Evolutionary conservation across 2,113 vertebrate genomes (phyloP).

Genomic region (Cacatua alba): DNA sequence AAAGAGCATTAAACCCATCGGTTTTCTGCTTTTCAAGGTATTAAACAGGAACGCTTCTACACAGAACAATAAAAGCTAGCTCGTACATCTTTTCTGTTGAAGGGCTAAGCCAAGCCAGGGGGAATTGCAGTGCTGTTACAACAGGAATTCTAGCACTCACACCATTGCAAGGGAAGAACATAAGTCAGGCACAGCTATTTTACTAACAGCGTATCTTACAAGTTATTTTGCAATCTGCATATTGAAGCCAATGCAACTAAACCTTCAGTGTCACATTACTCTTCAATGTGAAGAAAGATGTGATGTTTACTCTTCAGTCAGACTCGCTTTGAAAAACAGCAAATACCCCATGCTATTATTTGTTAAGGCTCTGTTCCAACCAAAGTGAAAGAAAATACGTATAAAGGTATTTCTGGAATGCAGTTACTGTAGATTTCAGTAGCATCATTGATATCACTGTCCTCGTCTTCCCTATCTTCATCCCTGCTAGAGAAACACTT

Average conservation of each 20-base stretch:
- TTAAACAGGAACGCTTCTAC: neutral
- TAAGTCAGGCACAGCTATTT: neutral
- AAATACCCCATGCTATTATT: neutral
- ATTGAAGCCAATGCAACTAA: neutral
- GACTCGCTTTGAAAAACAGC: neutral
- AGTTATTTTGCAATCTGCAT: neutral
- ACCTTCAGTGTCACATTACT: neutral
- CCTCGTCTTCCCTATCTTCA: neutral
- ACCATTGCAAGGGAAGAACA: fast-evolving
- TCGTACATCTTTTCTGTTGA: neutral
- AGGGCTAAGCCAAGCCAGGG: neutral
- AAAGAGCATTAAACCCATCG: neutral
- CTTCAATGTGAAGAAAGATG: neutral
- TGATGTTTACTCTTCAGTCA: neutral
- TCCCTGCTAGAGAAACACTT: neutral
- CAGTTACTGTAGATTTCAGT: neutral
- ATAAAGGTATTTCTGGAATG: neutral
- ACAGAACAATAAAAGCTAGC: neutral
- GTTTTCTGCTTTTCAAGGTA: neutral
- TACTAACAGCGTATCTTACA: neutral
- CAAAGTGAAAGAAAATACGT: neutral
- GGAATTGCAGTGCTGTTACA: neutral
- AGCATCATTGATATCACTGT: neutral
- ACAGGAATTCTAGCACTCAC: neutral
- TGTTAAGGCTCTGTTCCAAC: neutral